A percentile compares a stretch with the other conserved stretches of the same genome.
These are phyloP conservation scores for Pongo pygmaeus DNA, from an alignment of 2,113 vertebrate genomes.

Conservation along the genomic window DNA sequence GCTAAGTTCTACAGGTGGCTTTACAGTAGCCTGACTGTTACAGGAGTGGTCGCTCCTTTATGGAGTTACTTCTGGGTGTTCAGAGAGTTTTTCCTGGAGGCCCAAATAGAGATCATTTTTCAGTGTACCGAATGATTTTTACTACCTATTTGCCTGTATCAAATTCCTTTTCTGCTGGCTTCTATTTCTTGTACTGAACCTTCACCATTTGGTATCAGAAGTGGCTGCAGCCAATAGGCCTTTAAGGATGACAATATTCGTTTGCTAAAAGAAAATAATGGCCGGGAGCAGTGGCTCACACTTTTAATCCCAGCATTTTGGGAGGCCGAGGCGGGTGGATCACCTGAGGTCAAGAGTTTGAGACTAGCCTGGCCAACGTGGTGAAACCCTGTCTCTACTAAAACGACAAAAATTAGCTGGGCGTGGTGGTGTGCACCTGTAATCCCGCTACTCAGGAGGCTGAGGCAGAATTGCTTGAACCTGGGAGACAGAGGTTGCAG, in stretches of 20 bases:
- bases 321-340: too few relatives aligned
- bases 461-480: too few relatives aligned
- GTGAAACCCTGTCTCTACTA: too few relatives aligned
- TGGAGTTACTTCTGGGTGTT: neutral
- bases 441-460: too few relatives aligned
- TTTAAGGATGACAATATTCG: neutral
- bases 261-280: neutral
- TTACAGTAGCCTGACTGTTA: neutral
- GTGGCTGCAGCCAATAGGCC: neutral
- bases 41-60: neutral
- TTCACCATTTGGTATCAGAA: neutral
- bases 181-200: neutral
- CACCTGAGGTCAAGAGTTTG: too few relatives aligned
- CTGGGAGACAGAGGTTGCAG: too few relatives aligned
- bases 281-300: too few relatives aligned
- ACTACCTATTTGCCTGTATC: neutral
- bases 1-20: neutral
- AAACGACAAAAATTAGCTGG: too few relatives aligned
- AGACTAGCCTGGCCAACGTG: too few relatives aligned
- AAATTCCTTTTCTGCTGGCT: neutral
- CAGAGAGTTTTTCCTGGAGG: neutral
- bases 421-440: too few relatives aligned
- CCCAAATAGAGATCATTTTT: neutral
- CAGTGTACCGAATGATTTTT: neutral
- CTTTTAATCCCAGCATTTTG: too few relatives aligned